These are phyloP conservation scores for Potorous gilbertii DNA, from an alignment of 2,797 vertebrate genomes.

Conservation along the genomic window DNA sequence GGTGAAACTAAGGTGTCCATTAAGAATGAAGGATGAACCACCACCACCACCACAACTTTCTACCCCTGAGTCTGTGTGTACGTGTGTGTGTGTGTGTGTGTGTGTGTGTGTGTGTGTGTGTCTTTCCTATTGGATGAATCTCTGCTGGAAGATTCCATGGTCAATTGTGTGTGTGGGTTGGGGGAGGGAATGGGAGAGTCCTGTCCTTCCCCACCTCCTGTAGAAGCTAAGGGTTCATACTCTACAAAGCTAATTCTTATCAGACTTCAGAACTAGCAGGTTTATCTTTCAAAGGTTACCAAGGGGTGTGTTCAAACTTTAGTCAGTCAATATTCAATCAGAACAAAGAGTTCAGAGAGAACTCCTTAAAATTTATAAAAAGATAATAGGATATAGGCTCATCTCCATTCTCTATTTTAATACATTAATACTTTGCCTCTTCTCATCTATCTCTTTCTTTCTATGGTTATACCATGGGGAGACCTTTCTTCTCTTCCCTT, in stretches of 20 bases:
- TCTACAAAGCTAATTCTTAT: neutral
- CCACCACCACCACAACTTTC: neutral
- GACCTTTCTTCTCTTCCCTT: neutral
- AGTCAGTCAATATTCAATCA: neutral
- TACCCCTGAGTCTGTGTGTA: neutral
- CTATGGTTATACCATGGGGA: neutral
- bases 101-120: too few species aligned
- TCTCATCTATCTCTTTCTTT: neutral
- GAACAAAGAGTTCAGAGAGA: neutral
- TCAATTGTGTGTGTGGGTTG: neutral
- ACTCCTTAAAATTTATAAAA: neutral
- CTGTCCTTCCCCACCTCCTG: neutral
- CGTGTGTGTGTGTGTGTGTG: too few species aligned
- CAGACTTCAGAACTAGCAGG: neutral
- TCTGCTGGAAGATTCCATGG: neutral
- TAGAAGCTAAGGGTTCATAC: neutral
- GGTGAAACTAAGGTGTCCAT: too few species aligned
- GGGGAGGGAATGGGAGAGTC: neutral
- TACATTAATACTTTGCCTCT: neutral
- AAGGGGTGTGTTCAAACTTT: neutral
- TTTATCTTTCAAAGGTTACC: neutral
- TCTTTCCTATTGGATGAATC: neutral
- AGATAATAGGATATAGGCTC: neutral
- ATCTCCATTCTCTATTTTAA: neutral
- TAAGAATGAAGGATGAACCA: neutral